A percentile compares a stretch with the other conserved stretches of the same genome.
Evolutionary conservation across 64 coral and sea anemone species (phyloP).

Genomic region (Montipora sp.): DNA sequence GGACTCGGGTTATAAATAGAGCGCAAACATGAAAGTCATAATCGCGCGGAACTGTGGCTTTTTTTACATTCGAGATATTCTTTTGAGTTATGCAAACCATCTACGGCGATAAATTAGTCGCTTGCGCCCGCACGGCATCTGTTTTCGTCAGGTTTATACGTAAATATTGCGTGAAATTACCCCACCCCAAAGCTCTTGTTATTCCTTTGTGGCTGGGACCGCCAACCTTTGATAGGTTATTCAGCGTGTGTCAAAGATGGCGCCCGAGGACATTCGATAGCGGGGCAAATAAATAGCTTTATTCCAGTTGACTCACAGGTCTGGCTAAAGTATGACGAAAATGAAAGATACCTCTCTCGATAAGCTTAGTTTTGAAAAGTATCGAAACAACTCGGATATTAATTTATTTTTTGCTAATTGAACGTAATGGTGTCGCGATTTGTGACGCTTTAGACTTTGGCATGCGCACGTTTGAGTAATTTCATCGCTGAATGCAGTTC

Average conservation of each 20-base stretch:
- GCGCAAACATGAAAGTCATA: neutral
- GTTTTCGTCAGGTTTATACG: neutral
- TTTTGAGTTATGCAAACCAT: neutral
- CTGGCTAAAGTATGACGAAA: slow-evolving; percentile 95
- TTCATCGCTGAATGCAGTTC: neutral
- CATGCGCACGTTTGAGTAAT: neutral
- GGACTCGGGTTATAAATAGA: neutral
- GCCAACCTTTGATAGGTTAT: slow-evolving; percentile 74
- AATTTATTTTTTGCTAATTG: slow-evolving; percentile 65
- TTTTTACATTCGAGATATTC: neutral
- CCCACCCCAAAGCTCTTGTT: slow-evolving; percentile 43
- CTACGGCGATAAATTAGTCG: neutral
- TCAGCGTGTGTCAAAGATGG: slow-evolving; percentile 81
- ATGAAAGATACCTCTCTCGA: slow-evolving; percentile 95
- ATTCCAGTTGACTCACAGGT: slow-evolving; percentile 93
- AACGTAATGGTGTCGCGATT: slow-evolving; percentile 52
- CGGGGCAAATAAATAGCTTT: slow-evolving; percentile 83
- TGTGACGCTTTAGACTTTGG: neutral
- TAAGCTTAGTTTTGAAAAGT: slow-evolving; percentile 72
- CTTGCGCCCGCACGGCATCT: neutral
- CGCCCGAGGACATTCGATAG: slow-evolving; percentile 98
- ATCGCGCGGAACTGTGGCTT: neutral
- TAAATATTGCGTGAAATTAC: slow-evolving; percentile 48
- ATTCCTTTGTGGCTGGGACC: slow-evolving; percentile 73
- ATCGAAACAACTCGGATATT: slow-evolving; percentile 37